Conservation (phyloP, 2,888 invertebrate species). For the Cryptus armator region DNA sequence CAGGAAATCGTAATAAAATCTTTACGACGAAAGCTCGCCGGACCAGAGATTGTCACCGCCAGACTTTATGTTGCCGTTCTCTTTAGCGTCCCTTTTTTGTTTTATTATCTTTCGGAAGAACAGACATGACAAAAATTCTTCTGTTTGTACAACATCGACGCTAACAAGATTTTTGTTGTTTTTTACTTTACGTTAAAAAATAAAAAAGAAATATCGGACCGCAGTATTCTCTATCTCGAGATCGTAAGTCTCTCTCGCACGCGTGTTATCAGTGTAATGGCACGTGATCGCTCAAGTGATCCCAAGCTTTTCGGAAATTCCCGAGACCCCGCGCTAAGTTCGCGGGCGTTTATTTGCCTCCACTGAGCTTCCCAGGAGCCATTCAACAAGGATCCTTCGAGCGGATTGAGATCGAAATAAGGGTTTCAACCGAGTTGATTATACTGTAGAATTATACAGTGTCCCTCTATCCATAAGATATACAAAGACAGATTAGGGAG, state of each 20-base stretch:
- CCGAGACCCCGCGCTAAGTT: not conserved
- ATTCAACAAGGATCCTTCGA: slow-evolving; percentile 14
- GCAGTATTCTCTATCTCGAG: not conserved
- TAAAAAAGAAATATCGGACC: too few relatives aligned
- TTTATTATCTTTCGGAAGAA: not conserved
- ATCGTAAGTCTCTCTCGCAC: not conserved
- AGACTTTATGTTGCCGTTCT: not conserved
- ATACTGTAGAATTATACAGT: slow-evolving; percentile 4
- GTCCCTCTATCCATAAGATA: not conserved
- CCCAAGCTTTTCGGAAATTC: not conserved
- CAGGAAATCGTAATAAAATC: not conserved
- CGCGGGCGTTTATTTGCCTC: not conserved
- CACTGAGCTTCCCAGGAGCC: not conserved
- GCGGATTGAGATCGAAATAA: slow-evolving; percentile 40
- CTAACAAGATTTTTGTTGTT: not conserved
- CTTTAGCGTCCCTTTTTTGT: not conserved
- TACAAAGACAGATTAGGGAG: slow-evolving; percentile 5
- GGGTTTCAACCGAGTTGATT: not conserved
- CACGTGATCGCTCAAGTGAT: slow-evolving; percentile 11
- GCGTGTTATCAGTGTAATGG: slow-evolving; percentile 13
- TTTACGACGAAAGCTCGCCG: not conserved
- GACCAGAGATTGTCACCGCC: not conserved
- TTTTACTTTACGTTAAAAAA: too few relatives aligned
- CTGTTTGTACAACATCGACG: not conserved
- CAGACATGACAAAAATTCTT: not conserved